phyloP scores from a whole-genome alignment of 2,113 vertebrate species.

The Dunckerocampus dactyliophorus region DNA sequence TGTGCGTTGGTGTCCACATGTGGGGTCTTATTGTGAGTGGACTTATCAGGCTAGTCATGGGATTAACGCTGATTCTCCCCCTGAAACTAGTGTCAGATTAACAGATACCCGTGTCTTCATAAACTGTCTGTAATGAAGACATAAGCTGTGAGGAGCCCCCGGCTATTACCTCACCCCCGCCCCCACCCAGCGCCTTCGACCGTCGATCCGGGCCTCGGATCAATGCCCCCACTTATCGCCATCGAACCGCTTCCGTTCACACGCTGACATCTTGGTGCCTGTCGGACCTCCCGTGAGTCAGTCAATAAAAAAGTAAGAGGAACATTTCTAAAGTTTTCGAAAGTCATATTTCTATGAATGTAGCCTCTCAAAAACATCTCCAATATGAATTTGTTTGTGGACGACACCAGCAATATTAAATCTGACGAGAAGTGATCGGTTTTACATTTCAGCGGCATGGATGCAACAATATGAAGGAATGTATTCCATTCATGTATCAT shows the following conservation, averaged over 20 bases:
- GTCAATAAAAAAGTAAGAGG: constrained; percentile 10
- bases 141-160: constrained; percentile 52
- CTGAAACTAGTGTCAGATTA: constrained; percentile 76
- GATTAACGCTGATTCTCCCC: constrained; percentile 71
- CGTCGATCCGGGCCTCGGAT: constrained; percentile 22
- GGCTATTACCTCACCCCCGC: constrained; percentile 37
- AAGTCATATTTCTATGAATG: neutral
- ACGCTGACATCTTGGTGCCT: neutral
- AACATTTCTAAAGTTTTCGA: neutral
- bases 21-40: constrained; percentile 58
- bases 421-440: too few species aligned
- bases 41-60: constrained; percentile 71
- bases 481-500: too few species aligned
- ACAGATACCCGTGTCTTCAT: constrained; percentile 64
- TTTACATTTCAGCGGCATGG: too few species aligned
- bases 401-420: too few species aligned
- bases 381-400: too few species aligned
- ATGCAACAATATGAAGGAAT: too few species aligned
- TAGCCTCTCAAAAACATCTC: neutral
- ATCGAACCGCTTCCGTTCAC: constrained; percentile 9
- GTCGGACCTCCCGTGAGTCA: neutral
- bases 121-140: constrained; percentile 73
- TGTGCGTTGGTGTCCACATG: constrained; percentile 33
- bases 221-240: constrained; percentile 8
- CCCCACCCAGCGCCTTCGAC: constrained; percentile 2